These are phyloP conservation scores for Triplophysa tibetana DNA, from an alignment of 2,113 vertebrate species.

Conservation along the genomic window DNA sequence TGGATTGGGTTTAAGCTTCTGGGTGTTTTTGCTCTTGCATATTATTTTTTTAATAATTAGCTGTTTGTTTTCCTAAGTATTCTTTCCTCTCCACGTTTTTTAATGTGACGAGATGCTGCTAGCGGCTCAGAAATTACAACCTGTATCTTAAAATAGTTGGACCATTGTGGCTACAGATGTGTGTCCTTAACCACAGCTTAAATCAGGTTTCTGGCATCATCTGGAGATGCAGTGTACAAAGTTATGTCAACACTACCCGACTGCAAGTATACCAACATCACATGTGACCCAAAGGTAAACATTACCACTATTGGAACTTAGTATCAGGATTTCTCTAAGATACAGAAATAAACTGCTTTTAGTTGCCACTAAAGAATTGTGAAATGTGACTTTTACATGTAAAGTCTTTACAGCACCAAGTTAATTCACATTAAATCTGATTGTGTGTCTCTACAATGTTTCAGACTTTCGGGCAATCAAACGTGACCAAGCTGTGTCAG, in stretches of 20 bases:
- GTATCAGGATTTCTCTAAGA: not conserved
- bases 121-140: not conserved
- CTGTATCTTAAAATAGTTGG: not conserved
- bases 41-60: not conserved
- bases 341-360: not conserved
- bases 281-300: conserved; percentile 86
- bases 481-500: conserved; percentile 80
- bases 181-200: conserved; percentile 58
- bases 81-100: too few relatives aligned
- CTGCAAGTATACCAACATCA: conserved; percentile 85
- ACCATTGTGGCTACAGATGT: not conserved
- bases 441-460: conserved; percentile 2
- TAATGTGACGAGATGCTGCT: too few relatives aligned
- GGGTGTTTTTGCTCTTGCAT: not conserved
- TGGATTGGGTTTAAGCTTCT: not conserved
- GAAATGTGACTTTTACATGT: too few relatives aligned
- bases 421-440: not conserved
- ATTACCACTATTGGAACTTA: not conserved
- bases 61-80: too few relatives aligned
- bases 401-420: too few relatives aligned
- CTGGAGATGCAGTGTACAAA: conserved; percentile 89
- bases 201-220: conserved; percentile 88
- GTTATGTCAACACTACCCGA: conserved; percentile 77
- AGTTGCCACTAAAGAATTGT: not conserved
- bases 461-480: conserved; percentile 85